Percentiles rank a stretch among this genome's conserved stretches.
Conservation (phyloP, 1,140 invertebrate genomes). For the Coboldia fuscipes region DNA sequence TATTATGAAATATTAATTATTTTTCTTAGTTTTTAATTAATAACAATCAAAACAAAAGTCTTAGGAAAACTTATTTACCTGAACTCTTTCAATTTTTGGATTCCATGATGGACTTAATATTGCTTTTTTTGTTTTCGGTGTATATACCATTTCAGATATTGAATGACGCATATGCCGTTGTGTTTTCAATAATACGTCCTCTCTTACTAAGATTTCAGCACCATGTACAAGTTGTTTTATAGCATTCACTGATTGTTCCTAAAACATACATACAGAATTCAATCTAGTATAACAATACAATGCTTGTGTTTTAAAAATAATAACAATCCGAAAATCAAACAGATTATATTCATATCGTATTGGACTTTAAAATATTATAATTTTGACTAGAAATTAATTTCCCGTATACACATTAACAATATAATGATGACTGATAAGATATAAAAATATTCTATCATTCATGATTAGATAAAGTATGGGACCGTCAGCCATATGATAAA, state of each 20-base stretch:
- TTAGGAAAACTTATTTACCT: slow-evolving; percentile 11
- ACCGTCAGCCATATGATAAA: no score
- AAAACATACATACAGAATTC: slow-evolving; percentile 1
- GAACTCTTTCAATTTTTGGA: slow-evolving; percentile 17
- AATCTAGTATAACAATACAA: not conserved
- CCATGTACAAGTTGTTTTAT: slow-evolving; percentile 21
- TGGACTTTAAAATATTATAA: no score
- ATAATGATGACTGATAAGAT: no score
- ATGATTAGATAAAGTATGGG: no score
- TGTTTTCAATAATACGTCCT: slow-evolving; percentile 15
- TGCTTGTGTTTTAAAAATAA: no score
- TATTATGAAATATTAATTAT: slow-evolving; percentile 2
- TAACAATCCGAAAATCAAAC: no score
- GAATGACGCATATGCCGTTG: slow-evolving; percentile 6
- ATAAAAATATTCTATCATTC: no score
- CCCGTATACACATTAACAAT: no score
- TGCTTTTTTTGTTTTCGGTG: not conserved
- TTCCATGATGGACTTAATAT: slow-evolving; percentile 8
- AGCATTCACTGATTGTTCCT: slow-evolving; percentile 21
- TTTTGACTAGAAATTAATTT: no score
- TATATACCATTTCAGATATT: not conserved
- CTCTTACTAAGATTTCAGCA: slow-evolving; percentile 21
- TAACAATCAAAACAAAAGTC: not conserved
- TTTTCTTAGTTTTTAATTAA: not conserved
- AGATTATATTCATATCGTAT: no score